Percentiles rank a stretch among this genome's conserved stretches.
Conservation (phyloP, 2,797 vertebrate species). For the Ptychadena robeensis region DNA sequence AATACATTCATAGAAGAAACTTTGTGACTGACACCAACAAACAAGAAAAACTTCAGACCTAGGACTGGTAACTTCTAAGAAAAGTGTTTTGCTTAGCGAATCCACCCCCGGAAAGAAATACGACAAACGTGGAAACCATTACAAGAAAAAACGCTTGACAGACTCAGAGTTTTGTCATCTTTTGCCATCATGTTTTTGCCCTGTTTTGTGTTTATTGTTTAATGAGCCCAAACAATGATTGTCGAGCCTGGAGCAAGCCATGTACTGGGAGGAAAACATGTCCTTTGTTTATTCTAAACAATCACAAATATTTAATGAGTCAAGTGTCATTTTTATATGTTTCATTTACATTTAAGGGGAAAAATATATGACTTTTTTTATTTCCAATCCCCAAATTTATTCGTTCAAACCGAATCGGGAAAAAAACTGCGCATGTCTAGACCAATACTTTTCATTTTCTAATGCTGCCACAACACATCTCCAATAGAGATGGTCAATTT, state of each 20-base stretch:
- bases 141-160: slow-evolving; percentile 13
- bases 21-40: neutral
- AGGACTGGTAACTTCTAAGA: neutral
- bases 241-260: slow-evolving; percentile 20
- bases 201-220: slow-evolving; percentile 38
- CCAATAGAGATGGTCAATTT: no score
- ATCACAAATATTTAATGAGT: slow-evolving; percentile 25
- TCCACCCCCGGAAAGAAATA: slow-evolving; percentile 1
- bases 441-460: no score
- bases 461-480: no score
- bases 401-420: neutral
- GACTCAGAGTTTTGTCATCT: slow-evolving; percentile 38
- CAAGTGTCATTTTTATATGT: neutral
- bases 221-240: slow-evolving; percentile 35
- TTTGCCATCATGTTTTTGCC: slow-evolving; percentile 29
- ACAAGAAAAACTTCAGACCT: neutral
- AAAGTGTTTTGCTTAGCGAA: slow-evolving; percentile 21
- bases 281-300: slow-evolving; percentile 5
- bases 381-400: neutral
- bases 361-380: neutral
- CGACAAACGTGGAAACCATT: slow-evolving; percentile 36
- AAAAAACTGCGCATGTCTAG: no score
- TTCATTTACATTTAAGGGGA: neutral
- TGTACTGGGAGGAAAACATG: slow-evolving; percentile 12
- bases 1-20: slow-evolving; percentile 2